These are phyloP conservation scores for Antidorcas marsupialis DNA, from an alignment of 2,113 vertebrate species.

Conservation along the genomic window DNA sequence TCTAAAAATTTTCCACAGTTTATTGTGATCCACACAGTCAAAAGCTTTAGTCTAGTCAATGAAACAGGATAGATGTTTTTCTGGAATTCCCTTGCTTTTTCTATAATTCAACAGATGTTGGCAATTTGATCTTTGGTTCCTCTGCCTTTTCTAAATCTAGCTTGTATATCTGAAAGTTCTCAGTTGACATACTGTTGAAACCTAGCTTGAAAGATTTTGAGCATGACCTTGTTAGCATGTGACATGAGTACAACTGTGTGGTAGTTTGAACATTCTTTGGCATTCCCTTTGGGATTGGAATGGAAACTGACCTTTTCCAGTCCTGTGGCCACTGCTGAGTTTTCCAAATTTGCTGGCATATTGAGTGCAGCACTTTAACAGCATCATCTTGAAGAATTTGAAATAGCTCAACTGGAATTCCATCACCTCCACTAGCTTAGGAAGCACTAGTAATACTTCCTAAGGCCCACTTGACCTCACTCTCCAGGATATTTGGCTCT, in stretches of 20 bases:
- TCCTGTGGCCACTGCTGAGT: background rate
- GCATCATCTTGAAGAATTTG: background rate
- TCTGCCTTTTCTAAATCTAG: background rate
- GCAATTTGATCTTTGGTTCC: background rate
- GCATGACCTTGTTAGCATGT: background rate
- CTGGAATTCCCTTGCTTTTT: background rate
- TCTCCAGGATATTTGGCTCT: background rate
- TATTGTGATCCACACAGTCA: background rate
- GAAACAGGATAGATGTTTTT: background rate
- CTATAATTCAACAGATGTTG: background rate
- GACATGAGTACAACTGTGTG: background rate
- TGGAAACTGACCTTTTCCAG: background rate
- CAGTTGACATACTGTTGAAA: background rate
- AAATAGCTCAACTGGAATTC: background rate
- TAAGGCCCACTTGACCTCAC: background rate
- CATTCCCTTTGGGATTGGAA: background rate
- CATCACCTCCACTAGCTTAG: background rate
- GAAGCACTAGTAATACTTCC: background rate
- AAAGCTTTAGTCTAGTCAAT: background rate
- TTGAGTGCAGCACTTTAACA: background rate
- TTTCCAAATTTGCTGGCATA: background rate
- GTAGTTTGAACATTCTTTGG: background rate
- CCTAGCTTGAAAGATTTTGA: background rate
- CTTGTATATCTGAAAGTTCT: background rate
- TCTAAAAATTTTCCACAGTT: background rate